Percentiles rank a stretch among this genome's conserved stretches.
These are phyloP conservation scores for Gallinago media DNA, from an alignment of 2,113 vertebrate genomes.

Conservation along the genomic window DNA sequence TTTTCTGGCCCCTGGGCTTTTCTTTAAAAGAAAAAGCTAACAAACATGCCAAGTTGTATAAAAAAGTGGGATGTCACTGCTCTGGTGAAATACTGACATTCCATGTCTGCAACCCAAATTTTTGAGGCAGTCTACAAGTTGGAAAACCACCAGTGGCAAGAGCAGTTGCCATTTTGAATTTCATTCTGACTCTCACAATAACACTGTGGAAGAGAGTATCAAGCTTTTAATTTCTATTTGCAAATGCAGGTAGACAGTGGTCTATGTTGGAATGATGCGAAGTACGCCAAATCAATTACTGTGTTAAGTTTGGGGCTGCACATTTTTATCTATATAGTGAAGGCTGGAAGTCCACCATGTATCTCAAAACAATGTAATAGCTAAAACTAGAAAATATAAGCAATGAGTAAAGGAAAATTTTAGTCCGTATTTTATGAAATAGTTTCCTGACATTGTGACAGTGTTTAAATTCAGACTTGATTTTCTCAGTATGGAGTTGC, in stretches of 20 bases:
- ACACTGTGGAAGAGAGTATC: not conserved
- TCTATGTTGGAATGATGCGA: not conserved
- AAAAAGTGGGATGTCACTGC: constrained; percentile 55
- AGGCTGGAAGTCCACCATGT: not conserved
- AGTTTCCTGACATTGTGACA: not conserved
- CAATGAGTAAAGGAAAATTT: not conserved
- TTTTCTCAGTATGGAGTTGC: not conserved
- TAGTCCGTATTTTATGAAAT: not conserved
- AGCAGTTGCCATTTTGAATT: constrained; percentile 79
- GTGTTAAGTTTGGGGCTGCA: not conserved
- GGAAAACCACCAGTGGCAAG: constrained; percentile 81
- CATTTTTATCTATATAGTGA: not conserved
- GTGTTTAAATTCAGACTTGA: not conserved
- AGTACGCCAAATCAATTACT: constrained; percentile 35
- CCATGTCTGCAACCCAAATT: constrained; percentile 23
- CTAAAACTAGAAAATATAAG: not conserved
- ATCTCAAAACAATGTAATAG: not conserved
- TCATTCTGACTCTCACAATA: not conserved
- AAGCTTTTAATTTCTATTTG: constrained; percentile 38
- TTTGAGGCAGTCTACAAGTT: constrained; percentile 49
- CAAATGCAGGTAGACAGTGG: constrained; percentile 70
- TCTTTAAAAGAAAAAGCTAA: constrained; percentile 66
- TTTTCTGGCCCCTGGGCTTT: constrained; percentile 67
- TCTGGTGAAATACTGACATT: constrained; percentile 39
- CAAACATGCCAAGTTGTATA: constrained; percentile 73